Evolutionary conservation across 2,797 vertebrate species (phyloP).

Genomic region (Poeciliopsis presidionis): DNA sequence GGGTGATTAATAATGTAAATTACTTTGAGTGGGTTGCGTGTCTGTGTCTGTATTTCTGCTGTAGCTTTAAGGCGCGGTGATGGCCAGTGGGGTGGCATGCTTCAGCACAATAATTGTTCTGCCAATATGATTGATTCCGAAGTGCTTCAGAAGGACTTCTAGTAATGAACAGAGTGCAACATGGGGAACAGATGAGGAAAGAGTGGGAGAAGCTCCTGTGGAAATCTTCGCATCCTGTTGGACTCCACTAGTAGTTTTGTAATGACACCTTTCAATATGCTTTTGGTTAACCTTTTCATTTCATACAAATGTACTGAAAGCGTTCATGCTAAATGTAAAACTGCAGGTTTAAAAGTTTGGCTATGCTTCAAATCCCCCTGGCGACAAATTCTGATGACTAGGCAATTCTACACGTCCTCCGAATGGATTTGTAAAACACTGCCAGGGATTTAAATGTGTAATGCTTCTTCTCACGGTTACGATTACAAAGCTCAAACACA

Average conservation of each 20-base stretch:
- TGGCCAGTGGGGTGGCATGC: constrained; percentile 30
- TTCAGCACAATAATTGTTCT: constrained; percentile 39
- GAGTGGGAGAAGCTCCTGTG: not conserved
- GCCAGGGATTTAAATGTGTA: too few species aligned
- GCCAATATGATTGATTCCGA: constrained; percentile 40
- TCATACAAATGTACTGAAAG: not conserved
- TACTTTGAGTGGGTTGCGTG: not conserved
- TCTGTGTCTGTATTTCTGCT: not conserved
- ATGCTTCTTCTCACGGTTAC: too few species aligned
- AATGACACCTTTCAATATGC: not conserved
- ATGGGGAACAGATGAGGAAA: not conserved
- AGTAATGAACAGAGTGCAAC: not conserved
- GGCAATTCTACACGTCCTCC: too few species aligned
- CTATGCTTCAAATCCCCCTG: not conserved
- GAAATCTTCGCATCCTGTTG: not conserved
- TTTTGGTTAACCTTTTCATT: not conserved
- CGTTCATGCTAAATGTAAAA: not conserved
- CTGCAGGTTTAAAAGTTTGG: not conserved
- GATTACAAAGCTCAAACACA: too few species aligned
- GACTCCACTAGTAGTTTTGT: not conserved
- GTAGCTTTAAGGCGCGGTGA: not conserved
- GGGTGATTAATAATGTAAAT: constrained; percentile 1
- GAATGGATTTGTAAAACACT: too few species aligned
- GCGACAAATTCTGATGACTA: too few species aligned
- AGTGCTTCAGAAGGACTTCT: constrained; percentile 3